A percentile compares a stretch with the other conserved stretches of the same genome.
Conservation (phyloP, 2,113 vertebrate species). For the Corvus hawaiiensis region DNA sequence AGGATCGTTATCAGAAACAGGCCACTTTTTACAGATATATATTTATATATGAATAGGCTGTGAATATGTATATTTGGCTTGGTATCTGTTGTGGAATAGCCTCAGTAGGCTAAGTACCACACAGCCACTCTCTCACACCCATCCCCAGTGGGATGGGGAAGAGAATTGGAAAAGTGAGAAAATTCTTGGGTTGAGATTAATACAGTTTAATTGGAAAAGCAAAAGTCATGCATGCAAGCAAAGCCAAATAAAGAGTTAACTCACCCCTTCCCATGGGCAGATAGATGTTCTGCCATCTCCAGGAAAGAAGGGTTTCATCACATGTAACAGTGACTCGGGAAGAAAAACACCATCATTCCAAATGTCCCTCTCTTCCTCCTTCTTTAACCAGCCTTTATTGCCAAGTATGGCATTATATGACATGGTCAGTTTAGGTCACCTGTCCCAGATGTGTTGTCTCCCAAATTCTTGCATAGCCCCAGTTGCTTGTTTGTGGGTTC, state of each 20-base stretch:
- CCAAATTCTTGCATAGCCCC: not conserved
- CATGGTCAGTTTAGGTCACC: not conserved
- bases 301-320: not conserved
- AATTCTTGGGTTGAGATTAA: not conserved
- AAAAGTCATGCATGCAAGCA: not conserved
- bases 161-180: not conserved
- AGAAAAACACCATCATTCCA: not conserved
- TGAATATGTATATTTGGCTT: not conserved
- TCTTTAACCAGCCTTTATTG: not conserved
- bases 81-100: not conserved
- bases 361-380: not conserved
- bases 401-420: no score
- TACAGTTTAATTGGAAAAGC: not conserved
- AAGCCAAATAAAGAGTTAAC: not conserved
- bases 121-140: not conserved
- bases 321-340: fast-evolving
- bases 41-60: not conserved
- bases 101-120: not conserved
- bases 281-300: not conserved
- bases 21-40: fast-evolving
- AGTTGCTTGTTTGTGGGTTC: not conserved
- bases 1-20: not conserved
- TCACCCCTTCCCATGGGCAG: not conserved
- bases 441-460: not conserved
- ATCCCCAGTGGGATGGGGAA: fast-evolving